Evolutionary conservation across 2,113 vertebrate species (phyloP), one percentile per base, ranked within the genome.

Genomic region (Sprattus sprattus): DNA sequence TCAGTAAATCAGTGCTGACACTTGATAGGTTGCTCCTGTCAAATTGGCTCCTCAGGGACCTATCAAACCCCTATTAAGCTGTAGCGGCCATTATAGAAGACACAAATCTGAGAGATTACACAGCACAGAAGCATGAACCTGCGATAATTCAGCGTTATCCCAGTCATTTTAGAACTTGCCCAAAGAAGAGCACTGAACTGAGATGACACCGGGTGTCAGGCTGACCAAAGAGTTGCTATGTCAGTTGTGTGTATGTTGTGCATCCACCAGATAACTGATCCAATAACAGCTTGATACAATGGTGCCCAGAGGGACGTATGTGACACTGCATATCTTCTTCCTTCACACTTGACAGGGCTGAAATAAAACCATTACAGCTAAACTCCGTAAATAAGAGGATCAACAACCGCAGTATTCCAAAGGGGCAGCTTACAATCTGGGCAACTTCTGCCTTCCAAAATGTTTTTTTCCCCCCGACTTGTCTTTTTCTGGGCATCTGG

Each of bases 361-460:
- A 93, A 93, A 93, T 91, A 92, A 94, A 92, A 91, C 91, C 87
- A 89, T 94, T 92, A 92, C 71, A 87, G 86, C 87, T 93, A 90
- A 94, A 93, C 89, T 93, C 91, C 87, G 2, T 88, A 88, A 89
- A 94, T 94, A 94, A 95, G 89, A 91, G 91, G 93, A 94, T 94
- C 92, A 92, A 91, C 90, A 89, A 93, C 88, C 83, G 25, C 88
- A 91, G 81, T 81, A 83, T 81, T 93, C 93, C 90, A 87, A 83
- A 83, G 92, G 92, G 93, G 91, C 85, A 82, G 91, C 84, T 85
- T 87, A 82, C 90, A 90, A 93, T 93, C 92, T 87, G 82, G 67
- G 88, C 89, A 91, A 90, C 25, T 46, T 89, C 91, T 28, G 88
- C 89, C 85, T 88, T 84, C 89, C 88, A 87, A 88, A 89, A 82